These are phyloP conservation scores for Cylas formicarius DNA, from an alignment of 1,140 invertebrate genomes.

Conservation along the genomic window DNA sequence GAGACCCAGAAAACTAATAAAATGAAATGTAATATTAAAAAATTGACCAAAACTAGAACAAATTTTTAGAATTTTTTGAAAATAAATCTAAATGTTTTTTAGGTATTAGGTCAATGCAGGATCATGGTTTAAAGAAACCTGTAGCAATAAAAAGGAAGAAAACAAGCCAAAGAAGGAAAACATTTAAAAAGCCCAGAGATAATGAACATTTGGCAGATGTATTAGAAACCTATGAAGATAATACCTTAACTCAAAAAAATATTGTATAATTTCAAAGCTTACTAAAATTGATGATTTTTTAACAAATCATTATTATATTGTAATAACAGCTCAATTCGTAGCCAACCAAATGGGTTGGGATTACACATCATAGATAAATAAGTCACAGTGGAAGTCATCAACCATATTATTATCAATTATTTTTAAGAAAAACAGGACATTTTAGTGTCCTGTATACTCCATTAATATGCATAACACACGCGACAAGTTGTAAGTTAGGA, in stretches of 20 bases:
- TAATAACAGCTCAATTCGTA: too few relatives aligned
- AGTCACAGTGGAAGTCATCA: too few relatives aligned
- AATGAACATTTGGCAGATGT: slow-evolving; percentile 81
- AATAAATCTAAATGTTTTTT: slow-evolving; percentile 14
- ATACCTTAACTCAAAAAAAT: slow-evolving; percentile 52
- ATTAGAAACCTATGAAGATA: slow-evolving; percentile 70
- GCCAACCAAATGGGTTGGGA: too few relatives aligned
- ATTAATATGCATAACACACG: too few relatives aligned
- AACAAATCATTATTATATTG: too few relatives aligned
- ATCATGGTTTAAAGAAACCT: slow-evolving; percentile 70
- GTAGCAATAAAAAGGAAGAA: slow-evolving; percentile 69
- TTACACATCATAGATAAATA: too few relatives aligned
- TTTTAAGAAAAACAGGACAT: too few relatives aligned
- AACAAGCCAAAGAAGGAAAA: slow-evolving; percentile 59
- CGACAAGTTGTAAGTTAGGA: too few relatives aligned
- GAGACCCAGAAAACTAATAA: background rate
- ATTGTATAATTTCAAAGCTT: slow-evolving; percentile 27
- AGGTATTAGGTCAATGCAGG: slow-evolving; percentile 77
- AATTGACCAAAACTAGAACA: too few relatives aligned
- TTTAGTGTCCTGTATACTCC: too few relatives aligned
- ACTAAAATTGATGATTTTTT: too few relatives aligned
- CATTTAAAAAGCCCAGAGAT: slow-evolving; percentile 74
- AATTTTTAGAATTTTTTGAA: background rate
- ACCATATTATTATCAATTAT: too few relatives aligned
- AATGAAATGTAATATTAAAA: background rate